A percentile compares a stretch with the other conserved stretches of the same genome.
Conservation (phyloP, 2,113 vertebrate genomes). For the Amphiprion percula region DNA sequence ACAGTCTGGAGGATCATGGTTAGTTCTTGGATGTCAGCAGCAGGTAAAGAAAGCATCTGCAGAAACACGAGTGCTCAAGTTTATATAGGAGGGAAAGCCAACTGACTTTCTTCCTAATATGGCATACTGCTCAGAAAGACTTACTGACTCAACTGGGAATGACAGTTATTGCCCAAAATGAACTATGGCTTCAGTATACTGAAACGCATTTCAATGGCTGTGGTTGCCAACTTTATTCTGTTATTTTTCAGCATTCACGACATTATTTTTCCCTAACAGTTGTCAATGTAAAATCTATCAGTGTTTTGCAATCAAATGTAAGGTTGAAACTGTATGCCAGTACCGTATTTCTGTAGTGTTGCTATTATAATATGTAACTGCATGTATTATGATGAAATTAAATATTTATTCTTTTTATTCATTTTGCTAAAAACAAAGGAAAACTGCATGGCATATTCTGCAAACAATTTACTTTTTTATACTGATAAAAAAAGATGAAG, state of each 20-base stretch:
- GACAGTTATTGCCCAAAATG: slow-evolving; percentile 40
- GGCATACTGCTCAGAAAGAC: background rate
- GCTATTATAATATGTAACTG: too few species aligned
- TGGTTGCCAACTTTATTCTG: background rate
- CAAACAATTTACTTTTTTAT: too few species aligned
- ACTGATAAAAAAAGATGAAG: too few species aligned
- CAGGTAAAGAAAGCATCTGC: background rate
- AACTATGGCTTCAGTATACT: background rate
- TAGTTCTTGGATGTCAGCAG: background rate
- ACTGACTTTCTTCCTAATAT: slow-evolving; percentile 36
- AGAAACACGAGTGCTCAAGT: background rate
- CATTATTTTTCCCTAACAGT: background rate
- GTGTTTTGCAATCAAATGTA: background rate
- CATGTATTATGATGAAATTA: too few species aligned
- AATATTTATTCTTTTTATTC: too few species aligned
- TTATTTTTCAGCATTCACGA: background rate
- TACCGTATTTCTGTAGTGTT: background rate
- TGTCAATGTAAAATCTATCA: background rate
- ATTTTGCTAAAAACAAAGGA: too few species aligned
- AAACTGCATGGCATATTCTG: too few species aligned
- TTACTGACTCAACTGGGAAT: background rate
- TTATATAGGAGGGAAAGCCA: slow-evolving; percentile 35
- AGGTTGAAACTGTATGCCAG: background rate
- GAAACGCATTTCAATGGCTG: background rate
- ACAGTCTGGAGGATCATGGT: slow-evolving; percentile 59